These are phyloP conservation scores for Donacobius atricapilla DNA, from an alignment of 2,113 vertebrate genomes.

Conservation along the genomic window DNA sequence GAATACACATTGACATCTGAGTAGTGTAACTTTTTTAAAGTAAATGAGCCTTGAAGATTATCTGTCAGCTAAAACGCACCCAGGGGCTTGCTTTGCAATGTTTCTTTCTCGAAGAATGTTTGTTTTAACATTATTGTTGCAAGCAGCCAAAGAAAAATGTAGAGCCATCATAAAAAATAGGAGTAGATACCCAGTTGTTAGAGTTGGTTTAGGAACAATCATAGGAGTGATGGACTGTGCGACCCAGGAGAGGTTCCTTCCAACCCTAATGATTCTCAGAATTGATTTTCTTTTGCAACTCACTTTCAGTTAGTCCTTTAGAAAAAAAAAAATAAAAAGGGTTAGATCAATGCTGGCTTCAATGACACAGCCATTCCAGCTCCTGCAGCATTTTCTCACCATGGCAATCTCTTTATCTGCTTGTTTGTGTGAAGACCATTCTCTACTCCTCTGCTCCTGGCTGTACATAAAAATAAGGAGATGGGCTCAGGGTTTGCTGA, in stretches of 20 bases:
- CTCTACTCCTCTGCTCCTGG: neutral
- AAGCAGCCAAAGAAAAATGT: constrained; percentile 33
- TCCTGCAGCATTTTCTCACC: constrained; percentile 31
- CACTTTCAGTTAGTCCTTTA: constrained; percentile 63
- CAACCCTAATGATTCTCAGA: constrained; percentile 59
- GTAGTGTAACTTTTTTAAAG: constrained; percentile 30
- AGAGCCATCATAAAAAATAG: constrained; percentile 13
- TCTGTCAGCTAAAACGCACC: constrained; percentile 41
- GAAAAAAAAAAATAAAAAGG: constrained; percentile 30
- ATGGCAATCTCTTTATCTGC: constrained; percentile 24
- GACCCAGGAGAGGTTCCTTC: constrained; percentile 54
- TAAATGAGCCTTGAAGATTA: constrained; percentile 55
- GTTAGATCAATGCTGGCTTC: constrained; percentile 60
- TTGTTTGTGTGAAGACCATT: neutral
- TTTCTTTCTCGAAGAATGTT: constrained; percentile 33
- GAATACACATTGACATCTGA: neutral
- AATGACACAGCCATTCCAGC: constrained; percentile 43
- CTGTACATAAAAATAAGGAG: constrained; percentile 3
- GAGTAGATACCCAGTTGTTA: constrained; percentile 43
- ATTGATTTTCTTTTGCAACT: constrained; percentile 67
- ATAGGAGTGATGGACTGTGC: constrained; percentile 47
- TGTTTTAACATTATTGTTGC: constrained; percentile 37
- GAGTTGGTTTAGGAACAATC: constrained; percentile 61
- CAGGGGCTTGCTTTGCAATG: constrained; percentile 26
- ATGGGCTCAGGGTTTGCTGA: neutral